Evolutionary conservation across 2,113 vertebrate genomes (phyloP), one percentile per base, ranked within the genome.

Genomic region (Notothenia rossii): DNA sequence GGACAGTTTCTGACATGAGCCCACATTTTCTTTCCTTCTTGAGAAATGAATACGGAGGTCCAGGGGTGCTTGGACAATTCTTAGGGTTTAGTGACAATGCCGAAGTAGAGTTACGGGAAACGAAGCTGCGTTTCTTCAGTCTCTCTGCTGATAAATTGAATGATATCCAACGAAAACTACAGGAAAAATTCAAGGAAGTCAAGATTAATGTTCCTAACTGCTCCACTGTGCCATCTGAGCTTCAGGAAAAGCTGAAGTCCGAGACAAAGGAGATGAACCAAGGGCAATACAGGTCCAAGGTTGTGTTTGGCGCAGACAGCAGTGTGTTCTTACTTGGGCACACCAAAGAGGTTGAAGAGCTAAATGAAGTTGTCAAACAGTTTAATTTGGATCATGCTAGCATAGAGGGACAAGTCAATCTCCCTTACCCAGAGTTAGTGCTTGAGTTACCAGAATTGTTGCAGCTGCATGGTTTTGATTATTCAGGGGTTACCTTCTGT

Each of bases 21-120:
- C 77, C 46, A 15, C 49, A 40, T 5, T 70, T 91, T 45, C 10
- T 88, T 50, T 9, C 77, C 33, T 93, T 93, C 64, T 17, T 94
- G 2, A 83, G 51, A 25, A 84, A 73, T 1, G 54, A 17, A 0
- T 88, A 89, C n/a, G 71, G 83, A 22, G 53, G 48, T 10, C 48
- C 65, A 15, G 29, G 60, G n/a, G 8, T 7, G 11, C 82, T 91
- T 1, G 10, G 62, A 0, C 40, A 70, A 36, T 61, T 85, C 25
- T 84, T 93, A 63, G 83, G 72, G 18, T 40, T 70, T 12, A 64
- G 36, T 46, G 49, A 82, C 8, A 43, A 71, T 7, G 81, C 88
- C 33, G 77, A 88, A 63, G 10, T 86, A 14, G 90, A 91, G 18
- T 20, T 93, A n/a, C 58, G 62, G 51, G 84, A 90, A 64, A 80